These are phyloP conservation scores for Ferrisia virgata DNA, from an alignment of 2,888 invertebrate genomes.

Conservation along the genomic window DNA sequence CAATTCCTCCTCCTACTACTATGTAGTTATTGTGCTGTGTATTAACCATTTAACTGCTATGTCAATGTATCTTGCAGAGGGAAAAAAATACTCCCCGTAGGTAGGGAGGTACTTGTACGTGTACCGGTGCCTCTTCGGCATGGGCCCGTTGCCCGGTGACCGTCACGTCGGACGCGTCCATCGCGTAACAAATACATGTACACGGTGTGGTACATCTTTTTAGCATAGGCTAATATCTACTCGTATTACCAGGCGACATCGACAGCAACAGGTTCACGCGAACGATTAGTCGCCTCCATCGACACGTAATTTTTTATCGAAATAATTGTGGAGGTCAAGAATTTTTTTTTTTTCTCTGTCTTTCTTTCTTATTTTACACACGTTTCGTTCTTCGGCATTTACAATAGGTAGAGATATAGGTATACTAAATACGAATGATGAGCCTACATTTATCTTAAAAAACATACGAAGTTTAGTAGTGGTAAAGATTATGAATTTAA, in stretches of 20 bases:
- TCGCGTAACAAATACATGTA: neutral
- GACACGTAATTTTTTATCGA: neutral
- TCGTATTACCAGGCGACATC: neutral
- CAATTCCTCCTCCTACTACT: constrained; percentile 34
- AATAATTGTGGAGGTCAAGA: constrained; percentile 24
- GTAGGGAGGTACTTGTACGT: neutral
- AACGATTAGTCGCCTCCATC: constrained; percentile 3
- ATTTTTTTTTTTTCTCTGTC: constrained; percentile 7
- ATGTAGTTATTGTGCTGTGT: constrained; percentile 10
- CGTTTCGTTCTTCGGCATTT: neutral
- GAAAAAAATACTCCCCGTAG: neutral
- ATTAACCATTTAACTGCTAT: neutral
- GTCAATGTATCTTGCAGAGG: neutral
- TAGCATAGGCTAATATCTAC: neutral
- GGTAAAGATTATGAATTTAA: neutral
- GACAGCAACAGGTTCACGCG: neutral
- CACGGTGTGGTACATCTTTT: neutral
- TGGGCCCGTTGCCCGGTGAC: too few species aligned
- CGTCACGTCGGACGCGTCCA: too few species aligned
- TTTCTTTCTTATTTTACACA: neutral
- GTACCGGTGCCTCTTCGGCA: neutral
- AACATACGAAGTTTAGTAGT: neutral
- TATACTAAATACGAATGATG: neutral
- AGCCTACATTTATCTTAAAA: neutral
- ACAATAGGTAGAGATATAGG: too few species aligned